These are phyloP conservation scores for Heliopora coerulea DNA, from an alignment of 92 coral and sea anemone genomes.

Conservation along the genomic window DNA sequence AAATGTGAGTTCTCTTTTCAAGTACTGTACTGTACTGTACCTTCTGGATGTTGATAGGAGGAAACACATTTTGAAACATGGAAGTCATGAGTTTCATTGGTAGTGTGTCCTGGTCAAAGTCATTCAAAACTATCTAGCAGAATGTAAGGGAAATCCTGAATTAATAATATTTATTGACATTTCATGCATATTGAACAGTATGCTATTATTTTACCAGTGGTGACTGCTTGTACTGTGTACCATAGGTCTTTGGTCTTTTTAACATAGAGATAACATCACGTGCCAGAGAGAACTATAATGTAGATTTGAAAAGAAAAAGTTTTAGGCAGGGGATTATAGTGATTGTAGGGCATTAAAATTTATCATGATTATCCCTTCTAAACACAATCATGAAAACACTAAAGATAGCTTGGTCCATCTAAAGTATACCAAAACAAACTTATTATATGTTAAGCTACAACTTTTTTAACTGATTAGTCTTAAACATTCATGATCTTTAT, in stretches of 20 bases:
- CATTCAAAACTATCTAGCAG: conserved; percentile 82
- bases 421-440: no score
- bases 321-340: no score
- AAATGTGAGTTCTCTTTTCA: not conserved
- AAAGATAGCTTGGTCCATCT: no score
- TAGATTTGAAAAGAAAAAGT: not conserved
- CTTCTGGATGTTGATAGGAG: conserved; percentile 91
- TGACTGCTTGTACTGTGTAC: conserved; percentile 82
- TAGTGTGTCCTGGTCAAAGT: conserved; percentile 69
- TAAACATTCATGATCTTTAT: no score
- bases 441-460: no score
- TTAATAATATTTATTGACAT: no score
- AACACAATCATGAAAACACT: no score
- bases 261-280: conserved; percentile 82
- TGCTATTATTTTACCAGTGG: conserved; percentile 71
- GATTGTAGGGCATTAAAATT: no score
- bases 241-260: conserved; percentile 89
- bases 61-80: conserved; percentile 93
- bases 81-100: conserved; percentile 98
- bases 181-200: no score
- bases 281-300: conserved; percentile 74
- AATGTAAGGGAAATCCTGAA: not conserved
- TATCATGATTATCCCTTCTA: no score
- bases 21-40: conserved; percentile 37
- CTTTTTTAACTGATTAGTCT: no score